Evolutionary conservation across 2,113 vertebrate genomes (phyloP).

Genomic region (Alligator sinensis): DNA sequence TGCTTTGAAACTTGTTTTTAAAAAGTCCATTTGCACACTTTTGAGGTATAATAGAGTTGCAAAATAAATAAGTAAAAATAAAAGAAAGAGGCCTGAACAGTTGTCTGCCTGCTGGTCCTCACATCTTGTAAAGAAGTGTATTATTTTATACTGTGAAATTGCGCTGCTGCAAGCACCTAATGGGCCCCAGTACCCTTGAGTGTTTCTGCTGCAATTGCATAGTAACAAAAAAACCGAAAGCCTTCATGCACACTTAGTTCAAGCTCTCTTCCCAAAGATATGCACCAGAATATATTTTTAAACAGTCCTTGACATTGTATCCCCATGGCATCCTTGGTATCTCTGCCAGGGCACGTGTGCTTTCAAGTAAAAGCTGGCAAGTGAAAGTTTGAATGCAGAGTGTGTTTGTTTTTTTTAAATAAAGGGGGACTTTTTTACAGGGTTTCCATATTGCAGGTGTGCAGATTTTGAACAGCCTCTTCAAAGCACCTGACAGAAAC

Average conservation of each 20-base stretch:
- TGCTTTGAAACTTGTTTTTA: constrained; percentile 11
- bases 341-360: accelerated
- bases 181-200: constrained; percentile 10
- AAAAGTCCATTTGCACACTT: constrained; percentile 28
- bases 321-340: not conserved
- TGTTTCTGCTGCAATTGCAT: constrained; percentile 13
- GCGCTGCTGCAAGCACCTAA: constrained; percentile 35
- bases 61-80: not conserved
- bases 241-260: not conserved
- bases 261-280: not conserved
- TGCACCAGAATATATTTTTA: not conserved
- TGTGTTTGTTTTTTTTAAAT: too few species aligned
- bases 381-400: not conserved
- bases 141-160: constrained; percentile 53
- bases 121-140: constrained; percentile 19
- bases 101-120: constrained; percentile 5
- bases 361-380: not conserved
- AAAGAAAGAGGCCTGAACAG: constrained; percentile 18
- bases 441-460: not conserved
- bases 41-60: not conserved
- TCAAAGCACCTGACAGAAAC: not conserved
- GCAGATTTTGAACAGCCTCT: not conserved
- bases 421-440: not conserved
- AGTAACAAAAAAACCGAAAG: constrained; percentile 6
- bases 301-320: not conserved